Base-by-base conservation (phyloP, 2,113 vertebrate species). In the Peromyscus leucopus region DNA sequence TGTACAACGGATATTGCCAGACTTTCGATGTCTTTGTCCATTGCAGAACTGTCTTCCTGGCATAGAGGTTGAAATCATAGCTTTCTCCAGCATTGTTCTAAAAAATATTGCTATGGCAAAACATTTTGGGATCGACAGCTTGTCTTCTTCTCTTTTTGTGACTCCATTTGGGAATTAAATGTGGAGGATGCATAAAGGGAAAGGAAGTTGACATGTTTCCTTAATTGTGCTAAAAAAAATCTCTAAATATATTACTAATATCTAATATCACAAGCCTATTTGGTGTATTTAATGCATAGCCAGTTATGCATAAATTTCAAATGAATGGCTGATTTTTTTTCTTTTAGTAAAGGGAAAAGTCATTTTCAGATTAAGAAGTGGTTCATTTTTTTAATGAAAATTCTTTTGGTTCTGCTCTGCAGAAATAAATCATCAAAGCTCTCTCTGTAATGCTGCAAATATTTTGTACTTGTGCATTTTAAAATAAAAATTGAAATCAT, bases 381-480 rank as follows among this genome's bases (percentile, higher is more conserved):
- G 72, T 80, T 95, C 72, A 55, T 75, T 90, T 42, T 51, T 91
- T 91, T 21, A 96, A 95, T 94, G 85, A 96, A 95, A 95, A 89
- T 96, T 89, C 74, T 95, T 98, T 97, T n/a, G 89, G 75, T 96
- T 92, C 90, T 97, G 90, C 51, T 84, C 42, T 78, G 61, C 26
- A 92, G 89, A 97, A 96, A 94, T 97, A 97, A 96, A 95, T 97
- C 80, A 96, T 78, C 91, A 95, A 96, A 97, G 89, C 39, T 96
- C 85, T 96, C 89, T 95, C n/a, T 28, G 84, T 86, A 92, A 94
- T 86, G 48, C 61, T 19, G 12, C 51, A 96, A 95, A 96, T 95
- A 95, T 97, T 94, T 97, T 97, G 80, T 88, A 95, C 72, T 95
- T 93, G 36, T 86, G 33, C 13, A 59, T 97, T 97, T 96, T 79